Conservation (phyloP, 2,113 vertebrate species). For the Vidua macroura region DNA sequence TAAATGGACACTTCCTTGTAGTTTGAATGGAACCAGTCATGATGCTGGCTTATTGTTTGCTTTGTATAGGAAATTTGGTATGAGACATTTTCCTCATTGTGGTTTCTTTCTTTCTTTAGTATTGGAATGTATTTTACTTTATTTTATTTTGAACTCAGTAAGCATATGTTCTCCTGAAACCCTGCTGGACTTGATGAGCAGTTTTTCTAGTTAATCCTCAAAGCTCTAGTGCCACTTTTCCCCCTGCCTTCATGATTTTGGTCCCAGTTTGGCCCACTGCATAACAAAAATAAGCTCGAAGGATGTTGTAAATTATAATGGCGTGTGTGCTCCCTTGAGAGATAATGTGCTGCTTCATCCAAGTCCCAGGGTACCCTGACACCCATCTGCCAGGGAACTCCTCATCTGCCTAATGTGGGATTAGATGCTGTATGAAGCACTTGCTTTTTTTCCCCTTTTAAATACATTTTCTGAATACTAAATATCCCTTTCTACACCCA, state of each 20-base stretch:
- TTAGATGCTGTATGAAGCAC: conserved; percentile 37
- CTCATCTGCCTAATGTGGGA: conserved; percentile 49
- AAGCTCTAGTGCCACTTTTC: not conserved
- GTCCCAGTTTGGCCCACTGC: not conserved
- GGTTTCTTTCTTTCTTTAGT: not conserved
- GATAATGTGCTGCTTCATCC: conserved; percentile 1
- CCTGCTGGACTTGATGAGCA: not conserved
- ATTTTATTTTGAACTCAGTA: not conserved
- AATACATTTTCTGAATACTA: conserved; percentile 48
- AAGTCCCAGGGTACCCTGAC: conserved; percentile 21
- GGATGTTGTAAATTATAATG: not conserved
- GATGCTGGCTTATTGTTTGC: not conserved
- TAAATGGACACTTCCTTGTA: not conserved
- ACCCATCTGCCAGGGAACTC: conserved; percentile 46
- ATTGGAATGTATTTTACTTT: not conserved
- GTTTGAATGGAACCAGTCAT: not conserved
- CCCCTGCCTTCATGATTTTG: not conserved
- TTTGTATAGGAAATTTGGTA: not conserved
- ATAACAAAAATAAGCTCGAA: not conserved
- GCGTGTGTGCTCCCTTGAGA: not conserved
- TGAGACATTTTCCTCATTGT: not conserved
- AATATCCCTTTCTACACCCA: conserved; percentile 37
- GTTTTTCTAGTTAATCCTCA: not conserved
- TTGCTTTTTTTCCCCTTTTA: conserved; percentile 10
- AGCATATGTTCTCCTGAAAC: not conserved